phyloP scores from a whole-genome alignment of 1,140 invertebrate genomes.

The Mya arenaria region DNA sequence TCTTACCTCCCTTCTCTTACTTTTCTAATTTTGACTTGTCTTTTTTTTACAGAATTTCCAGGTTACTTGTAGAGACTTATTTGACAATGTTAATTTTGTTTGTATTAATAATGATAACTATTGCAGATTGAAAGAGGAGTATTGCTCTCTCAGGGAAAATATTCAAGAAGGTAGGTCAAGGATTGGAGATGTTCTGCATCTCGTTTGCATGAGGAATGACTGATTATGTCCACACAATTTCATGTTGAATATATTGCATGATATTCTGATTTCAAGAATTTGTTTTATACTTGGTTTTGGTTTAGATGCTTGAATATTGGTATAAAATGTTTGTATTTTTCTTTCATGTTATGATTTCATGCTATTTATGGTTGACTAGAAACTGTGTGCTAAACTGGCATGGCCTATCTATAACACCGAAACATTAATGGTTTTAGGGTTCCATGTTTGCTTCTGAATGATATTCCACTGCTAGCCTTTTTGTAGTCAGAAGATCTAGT shows the following conservation, averaged over 20 bases:
- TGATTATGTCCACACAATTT: conserved; percentile 62
- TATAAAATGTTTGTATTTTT: conserved; percentile 61
- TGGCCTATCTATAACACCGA: conserved; percentile 58
- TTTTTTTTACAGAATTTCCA: neutral
- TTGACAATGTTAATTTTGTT: conserved; percentile 6
- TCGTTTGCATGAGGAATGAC: conserved; percentile 61
- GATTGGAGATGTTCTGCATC: conserved; percentile 58
- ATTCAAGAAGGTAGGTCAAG: conserved; percentile 47
- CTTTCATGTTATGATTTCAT: conserved; percentile 61
- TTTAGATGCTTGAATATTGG: conserved; percentile 62
- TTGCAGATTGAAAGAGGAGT: conserved; percentile 54
- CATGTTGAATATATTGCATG: conserved; percentile 62
- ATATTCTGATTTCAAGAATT: conserved; percentile 60
- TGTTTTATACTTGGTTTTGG: conserved; percentile 62
- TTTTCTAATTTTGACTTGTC: neutral
- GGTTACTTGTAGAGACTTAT: neutral
- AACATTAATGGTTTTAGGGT: conserved; percentile 57
- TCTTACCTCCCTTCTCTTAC: neutral
- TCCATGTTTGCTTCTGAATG: conserved; percentile 59
- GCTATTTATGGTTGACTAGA: conserved; percentile 61
- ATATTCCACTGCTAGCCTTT: conserved; percentile 59
- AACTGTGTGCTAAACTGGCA: conserved; percentile 61
- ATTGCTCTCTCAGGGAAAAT: conserved; percentile 32
- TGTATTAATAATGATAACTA: conserved; percentile 45
- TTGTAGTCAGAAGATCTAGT: conserved; percentile 59